These are phyloP conservation scores for Mycalesis mineus DNA, from an alignment of 2,888 invertebrate species.

Conservation along the genomic window DNA sequence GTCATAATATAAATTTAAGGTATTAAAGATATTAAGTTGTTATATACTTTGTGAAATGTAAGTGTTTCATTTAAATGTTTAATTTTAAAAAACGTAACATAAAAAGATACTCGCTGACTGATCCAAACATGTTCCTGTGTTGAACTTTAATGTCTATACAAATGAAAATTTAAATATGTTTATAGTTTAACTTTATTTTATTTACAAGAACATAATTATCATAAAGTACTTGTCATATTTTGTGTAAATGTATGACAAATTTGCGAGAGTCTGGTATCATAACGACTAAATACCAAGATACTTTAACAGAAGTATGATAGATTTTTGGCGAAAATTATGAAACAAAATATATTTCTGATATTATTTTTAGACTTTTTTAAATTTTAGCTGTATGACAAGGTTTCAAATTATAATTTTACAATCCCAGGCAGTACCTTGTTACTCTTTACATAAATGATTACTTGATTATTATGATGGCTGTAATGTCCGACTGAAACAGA, in stretches of 20 bases:
- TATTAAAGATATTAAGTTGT: neutral
- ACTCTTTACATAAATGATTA: no score
- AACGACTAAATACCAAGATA: no score
- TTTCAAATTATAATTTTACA: neutral
- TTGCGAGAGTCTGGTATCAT: neutral
- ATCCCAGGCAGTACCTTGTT: no score
- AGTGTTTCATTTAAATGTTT: neutral
- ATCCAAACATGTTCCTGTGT: neutral
- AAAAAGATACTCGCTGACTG: neutral
- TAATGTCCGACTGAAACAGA: no score
- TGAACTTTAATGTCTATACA: neutral
- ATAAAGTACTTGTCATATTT: neutral
- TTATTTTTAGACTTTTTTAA: neutral
- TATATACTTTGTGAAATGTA: neutral
- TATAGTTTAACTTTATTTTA: neutral
- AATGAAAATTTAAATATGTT: neutral
- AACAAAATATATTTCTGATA: neutral
- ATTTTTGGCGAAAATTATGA: neutral
- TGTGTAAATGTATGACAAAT: neutral
- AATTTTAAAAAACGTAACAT: neutral
- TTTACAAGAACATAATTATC: neutral
- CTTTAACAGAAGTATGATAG: no score
- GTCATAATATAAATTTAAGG: neutral
- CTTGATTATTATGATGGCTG: no score
- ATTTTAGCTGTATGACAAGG: neutral